A percentile compares a stretch with the other conserved stretches of the same genome.
Conservation (phyloP, 2,888 invertebrate species). For the Eristalis pertinax region DNA sequence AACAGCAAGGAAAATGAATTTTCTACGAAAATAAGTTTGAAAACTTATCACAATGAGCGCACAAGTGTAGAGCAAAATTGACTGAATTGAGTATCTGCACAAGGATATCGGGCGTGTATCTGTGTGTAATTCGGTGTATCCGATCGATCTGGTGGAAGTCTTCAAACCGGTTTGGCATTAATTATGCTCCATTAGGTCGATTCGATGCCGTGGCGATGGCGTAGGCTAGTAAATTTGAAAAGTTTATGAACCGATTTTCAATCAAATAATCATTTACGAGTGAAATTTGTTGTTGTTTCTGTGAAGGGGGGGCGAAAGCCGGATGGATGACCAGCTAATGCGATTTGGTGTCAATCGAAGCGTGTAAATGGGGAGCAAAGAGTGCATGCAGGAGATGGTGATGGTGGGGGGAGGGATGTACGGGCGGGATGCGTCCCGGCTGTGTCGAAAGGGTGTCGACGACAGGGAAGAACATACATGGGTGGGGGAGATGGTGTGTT, state of each 20-base stretch:
- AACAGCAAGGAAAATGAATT: neutral
- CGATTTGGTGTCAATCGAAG: neutral
- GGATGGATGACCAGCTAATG: neutral
- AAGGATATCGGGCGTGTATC: neutral
- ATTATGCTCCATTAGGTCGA: slow-evolving; percentile 47
- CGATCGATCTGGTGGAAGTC: slow-evolving; percentile 12
- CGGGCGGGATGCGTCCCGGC: neutral
- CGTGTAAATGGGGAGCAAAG: neutral
- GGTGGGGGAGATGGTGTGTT: neutral
- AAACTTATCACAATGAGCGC: slow-evolving; percentile 21
- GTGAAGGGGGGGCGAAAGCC: neutral
- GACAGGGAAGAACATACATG: neutral
- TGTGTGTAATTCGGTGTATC: neutral
- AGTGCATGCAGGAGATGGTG: neutral
- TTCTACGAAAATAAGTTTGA: neutral
- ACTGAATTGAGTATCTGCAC: neutral
- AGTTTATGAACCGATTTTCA: slow-evolving; percentile 46
- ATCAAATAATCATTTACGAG: slow-evolving; percentile 52
- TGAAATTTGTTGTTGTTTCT: slow-evolving; percentile 4
- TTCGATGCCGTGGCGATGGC: slow-evolving; percentile 24
- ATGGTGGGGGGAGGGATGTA: neutral
- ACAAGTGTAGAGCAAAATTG: neutral
- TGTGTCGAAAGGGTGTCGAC: neutral
- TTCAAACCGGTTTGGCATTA: slow-evolving; percentile 36
- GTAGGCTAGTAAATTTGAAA: slow-evolving; percentile 45